A percentile compares a stretch with the other conserved stretches of the same genome.
These are phyloP conservation scores for Zenarchopterus dispar DNA, from an alignment of 2,797 vertebrate genomes.

Conservation along the genomic window DNA sequence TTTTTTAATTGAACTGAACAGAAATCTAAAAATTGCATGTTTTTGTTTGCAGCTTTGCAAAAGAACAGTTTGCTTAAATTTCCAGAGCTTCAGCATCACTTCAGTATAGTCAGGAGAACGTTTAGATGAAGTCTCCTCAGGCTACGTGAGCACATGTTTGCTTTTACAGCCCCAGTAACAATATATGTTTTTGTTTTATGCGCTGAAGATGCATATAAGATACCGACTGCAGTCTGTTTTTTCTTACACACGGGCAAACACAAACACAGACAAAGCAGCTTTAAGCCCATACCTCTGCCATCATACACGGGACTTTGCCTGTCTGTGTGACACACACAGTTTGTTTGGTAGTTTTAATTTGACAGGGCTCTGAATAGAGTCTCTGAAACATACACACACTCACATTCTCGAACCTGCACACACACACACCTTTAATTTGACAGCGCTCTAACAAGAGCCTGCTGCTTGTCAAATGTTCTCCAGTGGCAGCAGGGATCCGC, in stretches of 20 bases:
- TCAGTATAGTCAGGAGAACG: slow-evolving; percentile 13
- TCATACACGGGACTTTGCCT: slow-evolving; percentile 64
- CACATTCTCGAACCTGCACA: slow-evolving; percentile 17
- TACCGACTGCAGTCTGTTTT: slow-evolving; percentile 29
- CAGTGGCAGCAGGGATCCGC: slow-evolving; percentile 80
- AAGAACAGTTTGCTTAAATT: background rate
- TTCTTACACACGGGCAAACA: slow-evolving; percentile 48
- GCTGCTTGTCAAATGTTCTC: slow-evolving; percentile 85
- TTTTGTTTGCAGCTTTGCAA: slow-evolving; percentile 5
- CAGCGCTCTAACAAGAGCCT: slow-evolving; percentile 85
- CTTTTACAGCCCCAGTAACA: slow-evolving; percentile 10
- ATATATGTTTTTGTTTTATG: slow-evolving; percentile 52
- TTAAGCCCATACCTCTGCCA: slow-evolving; percentile 61
- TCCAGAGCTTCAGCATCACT: background rate
- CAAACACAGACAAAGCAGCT: slow-evolving; percentile 74
- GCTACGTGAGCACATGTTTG: slow-evolving; percentile 9
- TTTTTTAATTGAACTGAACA: background rate
- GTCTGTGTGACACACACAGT: slow-evolving; percentile 77
- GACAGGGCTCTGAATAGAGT: slow-evolving; percentile 80
- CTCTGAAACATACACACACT: slow-evolving; percentile 54
- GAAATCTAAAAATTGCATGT: background rate
- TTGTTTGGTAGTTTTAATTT: slow-evolving; percentile 86
- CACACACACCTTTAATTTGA: slow-evolving; percentile 84
- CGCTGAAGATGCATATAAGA: slow-evolving; percentile 44
- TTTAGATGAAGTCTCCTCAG: slow-evolving; percentile 18